Conservation (phyloP, 2,888 invertebrate species). For the Stegophylla sp. region DNA sequence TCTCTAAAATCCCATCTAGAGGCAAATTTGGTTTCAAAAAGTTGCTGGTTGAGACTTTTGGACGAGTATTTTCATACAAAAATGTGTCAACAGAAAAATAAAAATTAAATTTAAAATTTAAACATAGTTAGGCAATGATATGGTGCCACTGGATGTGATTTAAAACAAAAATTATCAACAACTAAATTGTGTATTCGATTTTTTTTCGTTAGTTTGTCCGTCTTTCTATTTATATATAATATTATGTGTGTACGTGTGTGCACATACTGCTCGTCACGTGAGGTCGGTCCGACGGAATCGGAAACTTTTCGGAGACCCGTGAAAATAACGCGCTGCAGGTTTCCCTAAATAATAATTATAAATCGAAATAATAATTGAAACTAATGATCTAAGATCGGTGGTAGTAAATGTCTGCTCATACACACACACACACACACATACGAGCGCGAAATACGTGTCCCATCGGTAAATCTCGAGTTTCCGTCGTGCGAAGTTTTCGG, state of each 20-base stretch:
- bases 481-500: not conserved
- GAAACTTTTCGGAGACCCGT: not conserved
- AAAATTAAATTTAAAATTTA: too few relatives aligned
- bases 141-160: slow-evolving; percentile 13
- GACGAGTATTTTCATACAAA: too few relatives aligned
- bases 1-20: too few relatives aligned
- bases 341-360: not conserved
- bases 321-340: not conserved
- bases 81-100: too few relatives aligned
- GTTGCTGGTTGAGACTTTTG: too few relatives aligned
- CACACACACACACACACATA: not conserved
- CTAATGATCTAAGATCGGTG: slow-evolving; percentile 14
- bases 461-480: slow-evolving; percentile 19
- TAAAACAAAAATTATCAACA: slow-evolving; percentile 42
- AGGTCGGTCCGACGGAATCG: not conserved
- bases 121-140: too few relatives aligned
- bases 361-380: slow-evolving; percentile 43
- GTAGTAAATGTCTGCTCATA: not conserved
- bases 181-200: not conserved
- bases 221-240: not conserved
- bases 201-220: not conserved
- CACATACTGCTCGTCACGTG: too few relatives aligned
- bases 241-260: not conserved
- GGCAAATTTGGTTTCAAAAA: too few relatives aligned
- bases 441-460: not conserved